Evolutionary conservation across 2,113 vertebrate species (phyloP).

Genomic region (Microcebus tavaratra): DNA sequence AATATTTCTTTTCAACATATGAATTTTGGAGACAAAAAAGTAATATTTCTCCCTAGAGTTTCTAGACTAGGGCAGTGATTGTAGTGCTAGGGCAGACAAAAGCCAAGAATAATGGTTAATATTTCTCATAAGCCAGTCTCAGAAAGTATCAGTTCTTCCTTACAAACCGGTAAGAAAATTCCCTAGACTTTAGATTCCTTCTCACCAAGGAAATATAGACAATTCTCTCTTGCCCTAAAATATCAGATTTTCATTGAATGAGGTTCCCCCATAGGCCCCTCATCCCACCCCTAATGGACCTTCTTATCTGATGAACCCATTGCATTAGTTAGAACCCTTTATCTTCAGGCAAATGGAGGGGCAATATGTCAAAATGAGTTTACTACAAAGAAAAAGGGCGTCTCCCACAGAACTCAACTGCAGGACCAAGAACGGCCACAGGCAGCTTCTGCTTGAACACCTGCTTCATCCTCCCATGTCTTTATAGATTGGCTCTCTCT

Average conservation of each 20-base stretch:
- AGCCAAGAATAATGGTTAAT: background rate
- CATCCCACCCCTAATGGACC: background rate
- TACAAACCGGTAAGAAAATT: background rate
- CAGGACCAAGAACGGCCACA: background rate
- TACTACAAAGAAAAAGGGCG: background rate
- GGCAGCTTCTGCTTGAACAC: background rate
- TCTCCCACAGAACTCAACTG: background rate
- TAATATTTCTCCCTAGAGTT: conserved; percentile 14
- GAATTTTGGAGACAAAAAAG: background rate
- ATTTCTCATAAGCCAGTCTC: background rate
- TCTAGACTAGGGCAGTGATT: background rate
- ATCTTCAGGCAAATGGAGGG: background rate
- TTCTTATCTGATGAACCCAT: background rate
- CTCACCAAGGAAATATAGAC: background rate
- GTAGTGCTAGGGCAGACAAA: background rate
- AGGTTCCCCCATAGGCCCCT: background rate
- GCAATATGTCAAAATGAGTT: background rate
- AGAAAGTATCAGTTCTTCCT: conserved; percentile 15
- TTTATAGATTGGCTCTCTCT: background rate
- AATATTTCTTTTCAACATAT: background rate
- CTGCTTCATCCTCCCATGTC: background rate
- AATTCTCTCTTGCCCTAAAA: background rate
- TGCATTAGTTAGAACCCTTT: background rate
- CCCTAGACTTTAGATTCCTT: background rate
- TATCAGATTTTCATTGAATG: background rate